Base-by-base conservation (phyloP, 2,797 vertebrate genomes). In the Schizopygopsis pylzovi region DNA sequence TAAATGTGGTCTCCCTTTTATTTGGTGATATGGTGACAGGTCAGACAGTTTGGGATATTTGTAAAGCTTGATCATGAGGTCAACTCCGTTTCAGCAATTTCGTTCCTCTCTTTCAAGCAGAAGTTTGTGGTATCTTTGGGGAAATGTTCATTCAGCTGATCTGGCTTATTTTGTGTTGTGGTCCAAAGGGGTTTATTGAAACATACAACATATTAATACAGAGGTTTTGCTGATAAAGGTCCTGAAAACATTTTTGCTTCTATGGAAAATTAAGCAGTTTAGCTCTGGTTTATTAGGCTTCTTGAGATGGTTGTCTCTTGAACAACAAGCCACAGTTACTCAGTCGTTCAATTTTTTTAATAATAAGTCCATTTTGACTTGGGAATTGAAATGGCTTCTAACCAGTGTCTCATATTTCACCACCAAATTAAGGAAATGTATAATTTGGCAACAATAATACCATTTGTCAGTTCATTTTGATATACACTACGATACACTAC, bases 121-220 rank as follows among this genome's bases (percentile, higher is more conserved):
- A 71, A 43, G 9, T 41, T 39, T 28, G 10, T 43, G 15, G 12
- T 25, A 15, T 82, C 9, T 43, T 41, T 59, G 1, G 49, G 67
- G 39, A 82, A 79, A 61, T 80, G 59, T 63, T 79, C 15, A 45
- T 79, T 20, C 41, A 59, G 33, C 33, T 56, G 33, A 56, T 78
- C 37, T 59, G 20, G 52, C 52, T 28, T 6, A 18, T 43, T n/a
- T 70, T 41, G 10, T 43, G 12, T n/a, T 25, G 70, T 10, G 20
- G 54, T 59, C 22, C 45, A 52, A 75, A 75, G 45, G 16, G 15
- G 1, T 77, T 59, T 78, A 22, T 61, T 61, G 54, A 5, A 79
- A 41, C 54, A 25, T 79, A 22, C 6, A 13, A 0, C 39, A 33
- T 8, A 63, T 41, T 79, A 65, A 6, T 79, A 25, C 4, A 41